A percentile compares a stretch with the other conserved stretches of the same genome.
These are phyloP conservation scores for Chaetops frenatus DNA, from an alignment of 2,113 vertebrate genomes.

Conservation along the genomic window DNA sequence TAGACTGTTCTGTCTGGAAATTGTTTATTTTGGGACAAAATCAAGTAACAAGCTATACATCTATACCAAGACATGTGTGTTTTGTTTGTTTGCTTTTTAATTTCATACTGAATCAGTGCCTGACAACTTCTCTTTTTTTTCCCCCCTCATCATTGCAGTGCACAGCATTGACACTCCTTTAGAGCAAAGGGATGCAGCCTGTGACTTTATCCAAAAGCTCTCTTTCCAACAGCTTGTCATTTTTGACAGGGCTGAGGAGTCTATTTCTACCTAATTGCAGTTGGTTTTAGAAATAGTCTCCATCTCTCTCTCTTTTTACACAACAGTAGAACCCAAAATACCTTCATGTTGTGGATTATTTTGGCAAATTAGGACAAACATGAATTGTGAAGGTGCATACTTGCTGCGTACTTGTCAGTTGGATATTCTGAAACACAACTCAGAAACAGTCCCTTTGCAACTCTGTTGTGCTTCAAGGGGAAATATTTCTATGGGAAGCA, in stretches of 20 bases:
- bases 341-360: neutral
- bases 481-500: neutral
- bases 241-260: neutral
- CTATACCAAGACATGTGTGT: neutral
- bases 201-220: neutral
- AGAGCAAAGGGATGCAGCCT: neutral
- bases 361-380: neutral
- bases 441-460: neutral
- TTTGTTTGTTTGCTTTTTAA: neutral
- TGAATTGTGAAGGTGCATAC: neutral
- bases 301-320: neutral
- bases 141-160: neutral
- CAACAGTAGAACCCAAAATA: neutral
- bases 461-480: neutral
- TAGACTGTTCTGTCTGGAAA: neutral
- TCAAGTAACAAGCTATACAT: neutral
- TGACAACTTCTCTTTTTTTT: neutral
- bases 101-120: neutral
- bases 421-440: neutral
- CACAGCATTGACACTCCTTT: neutral
- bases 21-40: neutral
- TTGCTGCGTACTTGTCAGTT: neutral
- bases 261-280: neutral
- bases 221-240: neutral
- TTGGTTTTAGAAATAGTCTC: neutral